Evolutionary conservation across 2,888 invertebrate species (phyloP).

Genomic region (Cepaea hortensis): DNA sequence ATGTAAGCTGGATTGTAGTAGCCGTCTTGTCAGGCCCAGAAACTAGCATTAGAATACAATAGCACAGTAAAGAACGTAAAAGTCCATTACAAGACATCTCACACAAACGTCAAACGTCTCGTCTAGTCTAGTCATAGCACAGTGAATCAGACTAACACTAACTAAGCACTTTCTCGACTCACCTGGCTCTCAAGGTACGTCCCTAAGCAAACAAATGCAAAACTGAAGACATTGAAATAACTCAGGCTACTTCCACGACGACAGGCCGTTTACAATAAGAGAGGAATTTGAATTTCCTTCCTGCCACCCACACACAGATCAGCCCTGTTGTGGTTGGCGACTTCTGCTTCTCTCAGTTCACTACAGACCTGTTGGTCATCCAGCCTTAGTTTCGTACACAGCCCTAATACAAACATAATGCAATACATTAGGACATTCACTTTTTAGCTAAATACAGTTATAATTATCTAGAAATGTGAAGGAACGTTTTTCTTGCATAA

Average conservation of each 20-base stretch:
- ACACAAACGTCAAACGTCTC: too few species aligned
- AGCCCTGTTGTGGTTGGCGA: conserved; percentile 50
- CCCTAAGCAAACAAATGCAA: too few species aligned
- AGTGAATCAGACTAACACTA: too few species aligned
- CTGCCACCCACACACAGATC: conserved; percentile 51
- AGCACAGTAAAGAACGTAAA: too few species aligned
- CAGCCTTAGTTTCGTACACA: conserved; percentile 38
- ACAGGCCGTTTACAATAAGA: neutral
- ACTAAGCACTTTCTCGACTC: neutral
- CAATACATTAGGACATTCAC: neutral
- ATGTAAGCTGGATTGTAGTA: too few species aligned
- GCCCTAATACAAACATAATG: too few species aligned
- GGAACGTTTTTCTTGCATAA: too few species aligned
- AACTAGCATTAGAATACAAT: too few species aligned
- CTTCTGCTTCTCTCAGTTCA: conserved; percentile 20
- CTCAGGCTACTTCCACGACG: neutral
- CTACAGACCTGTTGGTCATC: neutral
- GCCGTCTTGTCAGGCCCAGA: too few species aligned
- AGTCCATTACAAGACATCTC: too few species aligned
- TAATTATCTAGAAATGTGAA: neutral
- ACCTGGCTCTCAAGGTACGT: neutral
- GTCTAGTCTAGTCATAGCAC: too few species aligned
- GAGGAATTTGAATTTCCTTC: conserved; percentile 50
- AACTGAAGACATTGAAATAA: neutral
- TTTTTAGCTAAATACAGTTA: neutral